A percentile compares a stretch with the other conserved stretches of the same genome.
These are phyloP conservation scores for Mugil cephalus DNA, from an alignment of 2,113 vertebrate genomes.

Conservation along the genomic window DNA sequence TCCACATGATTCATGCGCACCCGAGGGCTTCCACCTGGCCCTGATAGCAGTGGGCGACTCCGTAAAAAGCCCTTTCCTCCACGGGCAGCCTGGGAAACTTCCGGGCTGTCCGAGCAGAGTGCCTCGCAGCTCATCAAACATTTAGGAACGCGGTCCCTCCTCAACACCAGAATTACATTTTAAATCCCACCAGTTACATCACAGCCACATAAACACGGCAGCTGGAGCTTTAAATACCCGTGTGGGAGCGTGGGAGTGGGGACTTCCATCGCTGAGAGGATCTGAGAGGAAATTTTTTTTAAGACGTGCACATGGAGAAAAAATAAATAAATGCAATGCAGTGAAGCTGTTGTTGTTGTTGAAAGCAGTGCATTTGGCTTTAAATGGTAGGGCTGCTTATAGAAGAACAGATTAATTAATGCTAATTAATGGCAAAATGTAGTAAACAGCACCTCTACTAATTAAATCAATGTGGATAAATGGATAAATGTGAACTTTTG, in stretches of 20 bases:
- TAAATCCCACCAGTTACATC: constrained; percentile 68
- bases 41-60: constrained; percentile 36
- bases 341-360: too few relatives aligned
- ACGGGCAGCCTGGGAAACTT: constrained; percentile 30
- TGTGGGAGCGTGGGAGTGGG: constrained; percentile 11
- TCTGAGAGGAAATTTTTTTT: constrained; percentile 23
- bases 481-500: too few relatives aligned
- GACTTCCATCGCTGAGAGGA: constrained; percentile 17
- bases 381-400: too few relatives aligned
- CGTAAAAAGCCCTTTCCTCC: constrained; percentile 62
- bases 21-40: constrained; percentile 67
- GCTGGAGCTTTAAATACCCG: constrained; percentile 65
- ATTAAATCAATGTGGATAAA: too few relatives aligned
- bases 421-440: too few relatives aligned
- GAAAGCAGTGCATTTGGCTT: too few relatives aligned
- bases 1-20: constrained; percentile 52
- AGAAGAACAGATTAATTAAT: too few relatives aligned
- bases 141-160: constrained; percentile 60
- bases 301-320: neutral
- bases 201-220: constrained; percentile 58
- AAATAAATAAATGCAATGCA: too few relatives aligned
- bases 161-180: constrained; percentile 73
- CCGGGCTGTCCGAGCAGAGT: constrained; percentile 45
- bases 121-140: constrained; percentile 72
- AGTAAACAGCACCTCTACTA: too few relatives aligned